A percentile compares a stretch with the other conserved stretches of the same genome.
These are phyloP conservation scores for Pseudochirops corinnae DNA, from an alignment of 2,797 vertebrate species.

Conservation along the genomic window DNA sequence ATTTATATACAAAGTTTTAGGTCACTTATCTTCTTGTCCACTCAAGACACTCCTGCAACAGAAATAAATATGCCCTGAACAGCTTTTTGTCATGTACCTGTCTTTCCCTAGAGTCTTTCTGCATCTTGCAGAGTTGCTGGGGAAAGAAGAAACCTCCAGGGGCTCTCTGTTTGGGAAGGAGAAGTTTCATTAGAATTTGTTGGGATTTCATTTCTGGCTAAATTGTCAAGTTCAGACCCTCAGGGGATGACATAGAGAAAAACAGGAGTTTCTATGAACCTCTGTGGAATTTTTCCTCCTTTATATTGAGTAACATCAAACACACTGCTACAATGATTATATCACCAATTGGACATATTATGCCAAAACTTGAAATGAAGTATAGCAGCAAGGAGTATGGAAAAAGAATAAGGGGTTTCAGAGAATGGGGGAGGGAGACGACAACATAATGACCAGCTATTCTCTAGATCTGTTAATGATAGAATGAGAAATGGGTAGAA, in stretches of 20 bases:
- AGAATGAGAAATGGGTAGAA: not conserved
- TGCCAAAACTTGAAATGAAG: slow-evolving; percentile 49
- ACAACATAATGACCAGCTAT: not conserved
- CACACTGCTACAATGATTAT: slow-evolving; percentile 50
- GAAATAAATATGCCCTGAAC: slow-evolving; percentile 55
- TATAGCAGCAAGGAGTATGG: not conserved
- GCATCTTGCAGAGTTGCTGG: slow-evolving; percentile 49
- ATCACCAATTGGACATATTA: slow-evolving; percentile 38
- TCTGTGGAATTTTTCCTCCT: slow-evolving; percentile 12
- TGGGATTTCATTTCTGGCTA: slow-evolving; percentile 61
- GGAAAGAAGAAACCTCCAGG: slow-evolving; percentile 51
- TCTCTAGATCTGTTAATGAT: not conserved
- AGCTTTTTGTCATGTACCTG: slow-evolving; percentile 54
- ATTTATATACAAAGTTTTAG: not conserved
- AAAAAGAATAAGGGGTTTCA: slow-evolving; percentile 48
- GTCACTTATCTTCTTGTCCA: not conserved
- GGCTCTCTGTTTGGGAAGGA: slow-evolving; percentile 31
- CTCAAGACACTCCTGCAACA: not conserved
- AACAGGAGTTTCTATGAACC: slow-evolving; percentile 33
- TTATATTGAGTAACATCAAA: slow-evolving; percentile 69
- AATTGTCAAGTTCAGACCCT: slow-evolving; percentile 52
- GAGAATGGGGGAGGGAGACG: not conserved
- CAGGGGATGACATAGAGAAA: slow-evolving; percentile 43
- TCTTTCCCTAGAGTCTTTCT: slow-evolving; percentile 62
- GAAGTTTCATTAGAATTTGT: slow-evolving; percentile 53